A percentile compares a stretch with the other conserved stretches of the same genome.
These are phyloP conservation scores for Sebastes nivosus DNA, from an alignment of 2,797 vertebrate species.

Conservation along the genomic window DNA sequence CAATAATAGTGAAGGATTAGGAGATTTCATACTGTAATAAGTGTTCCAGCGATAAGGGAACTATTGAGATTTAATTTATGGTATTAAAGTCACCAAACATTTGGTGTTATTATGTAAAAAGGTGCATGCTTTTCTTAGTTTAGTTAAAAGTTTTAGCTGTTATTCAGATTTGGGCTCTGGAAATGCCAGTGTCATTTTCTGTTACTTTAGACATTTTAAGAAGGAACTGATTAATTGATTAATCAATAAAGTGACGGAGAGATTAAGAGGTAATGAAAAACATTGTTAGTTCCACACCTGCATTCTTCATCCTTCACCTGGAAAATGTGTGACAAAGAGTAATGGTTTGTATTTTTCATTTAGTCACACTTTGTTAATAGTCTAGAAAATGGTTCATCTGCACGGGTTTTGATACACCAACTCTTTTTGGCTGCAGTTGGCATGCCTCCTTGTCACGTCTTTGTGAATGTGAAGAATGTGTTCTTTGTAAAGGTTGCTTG, in stretches of 20 bases:
- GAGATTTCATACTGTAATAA: neutral
- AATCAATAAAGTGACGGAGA: neutral
- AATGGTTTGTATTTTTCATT: neutral
- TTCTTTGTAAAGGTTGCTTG: slow-evolving; percentile 21
- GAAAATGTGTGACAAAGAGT: neutral
- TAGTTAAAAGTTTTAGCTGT: neutral
- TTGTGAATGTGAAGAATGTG: slow-evolving; percentile 10
- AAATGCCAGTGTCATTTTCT: neutral
- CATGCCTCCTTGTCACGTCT: neutral
- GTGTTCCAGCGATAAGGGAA: neutral
- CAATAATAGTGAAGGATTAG: neutral
- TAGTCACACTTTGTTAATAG: neutral
- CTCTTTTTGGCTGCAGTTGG: neutral
- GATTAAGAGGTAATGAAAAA: neutral
- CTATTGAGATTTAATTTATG: neutral
- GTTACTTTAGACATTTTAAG: neutral
- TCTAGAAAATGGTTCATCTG: slow-evolving; percentile 24
- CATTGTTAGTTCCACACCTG: neutral
- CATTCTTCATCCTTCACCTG: neutral
- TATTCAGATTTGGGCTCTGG: neutral
- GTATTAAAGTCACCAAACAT: neutral
- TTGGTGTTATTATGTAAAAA: neutral
- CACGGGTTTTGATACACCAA: neutral
- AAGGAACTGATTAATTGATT: neutral
- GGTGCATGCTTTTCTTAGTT: neutral